Base-by-base conservation (phyloP, 2,113 vertebrate genomes). In the Myiagra hebetior region DNA sequence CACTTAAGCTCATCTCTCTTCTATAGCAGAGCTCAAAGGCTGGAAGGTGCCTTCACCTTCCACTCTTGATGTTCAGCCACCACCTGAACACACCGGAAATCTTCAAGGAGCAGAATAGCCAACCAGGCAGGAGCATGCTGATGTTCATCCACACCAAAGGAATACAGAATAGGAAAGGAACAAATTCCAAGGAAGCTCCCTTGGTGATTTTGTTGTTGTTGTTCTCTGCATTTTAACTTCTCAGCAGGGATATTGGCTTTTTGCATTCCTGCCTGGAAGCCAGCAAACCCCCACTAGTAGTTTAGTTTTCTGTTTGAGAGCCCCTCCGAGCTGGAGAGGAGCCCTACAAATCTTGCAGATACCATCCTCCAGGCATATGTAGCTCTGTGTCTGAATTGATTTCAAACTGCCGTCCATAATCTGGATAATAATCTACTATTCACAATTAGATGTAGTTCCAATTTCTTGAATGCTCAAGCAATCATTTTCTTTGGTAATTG, bases 401-500 rank as follows among this genome's bases (percentile, higher is more conserved):
- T 97, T 89, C 63, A 64, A 92, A 97, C 93, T 85, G 46, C 67
- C 37, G 89, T 95, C 89, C 68, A 26, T 97, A 97, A 98, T 97
- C 91, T 79, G 53, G 97, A 93, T 97, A 96, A 98, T 97, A 96
- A 97, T 95, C 92, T 94, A 85, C 56, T 44, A 87, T 95, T 97
- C 94, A 95, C 95, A 98, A 98, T 98, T 97, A 98, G 96, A 97
- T 91, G 92, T 91, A 89, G 92, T 94, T 94, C 91, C 74, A 44
- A 96, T 97, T 97, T 95, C 85, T 96, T 93, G 96, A 97, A 98
- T 98, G 97, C 93, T 96, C 94, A 70, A 96, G 92, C 89, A 96
- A 98, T 98, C 96, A 96, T 97, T 98, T 98, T 98, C 96, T 97
- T 97, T 97, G 92, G 97, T 97, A 97, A 98, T 97, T 97, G 95